Evolutionary conservation across 2,797 vertebrate genomes (phyloP), one percentile per base, ranked within the genome.

Genomic region (Pangasius macronema): DNA sequence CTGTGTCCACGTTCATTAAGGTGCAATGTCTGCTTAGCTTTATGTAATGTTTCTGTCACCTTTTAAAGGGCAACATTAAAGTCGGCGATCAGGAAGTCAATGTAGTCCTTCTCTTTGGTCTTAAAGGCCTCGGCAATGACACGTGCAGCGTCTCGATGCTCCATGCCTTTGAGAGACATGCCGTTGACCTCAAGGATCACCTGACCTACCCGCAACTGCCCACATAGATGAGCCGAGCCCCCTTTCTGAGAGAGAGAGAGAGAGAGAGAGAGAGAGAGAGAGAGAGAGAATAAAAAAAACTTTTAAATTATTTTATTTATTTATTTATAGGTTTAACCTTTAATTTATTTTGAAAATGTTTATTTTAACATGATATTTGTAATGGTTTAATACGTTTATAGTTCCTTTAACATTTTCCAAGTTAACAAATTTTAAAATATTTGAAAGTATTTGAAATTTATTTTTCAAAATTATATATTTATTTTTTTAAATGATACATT

Each of bases 91-190:
- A 98, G 92, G 90, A 99, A 97, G 91, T 99, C 97, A 0, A 99
- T 93, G 92, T 97, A 94, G 94, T 98, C 97, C 84, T 94, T 96
- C 7, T 98, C 97, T 94, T 98, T 97, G 94, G 94, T 96, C 96
- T 98, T 98, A 90, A 98, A 99, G 89, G 98, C 98, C 92, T 99
- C 98, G 0, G 98, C 97, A 0, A 99, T 98, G 95, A 97, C 93
- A 0, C 96, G 95, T 0, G 97, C 97, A 0, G 97, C 97, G 1
- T 98, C 97, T 42, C 96, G 95, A 84, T 99, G 98, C 91, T 99
- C 97, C 85, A 96, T 97, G 16, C 97, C 98, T n/a, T 93, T 94
- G 0, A 99, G 93, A 0, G 97, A 94, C 0, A 96, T 90, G 30
- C 97, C 97, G 0, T 99, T 97, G 86, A 99, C 97, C 89, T 99